phyloP scores from a whole-genome alignment of 2,113 vertebrate genomes.

The Daphoenositta chrysoptera region DNA sequence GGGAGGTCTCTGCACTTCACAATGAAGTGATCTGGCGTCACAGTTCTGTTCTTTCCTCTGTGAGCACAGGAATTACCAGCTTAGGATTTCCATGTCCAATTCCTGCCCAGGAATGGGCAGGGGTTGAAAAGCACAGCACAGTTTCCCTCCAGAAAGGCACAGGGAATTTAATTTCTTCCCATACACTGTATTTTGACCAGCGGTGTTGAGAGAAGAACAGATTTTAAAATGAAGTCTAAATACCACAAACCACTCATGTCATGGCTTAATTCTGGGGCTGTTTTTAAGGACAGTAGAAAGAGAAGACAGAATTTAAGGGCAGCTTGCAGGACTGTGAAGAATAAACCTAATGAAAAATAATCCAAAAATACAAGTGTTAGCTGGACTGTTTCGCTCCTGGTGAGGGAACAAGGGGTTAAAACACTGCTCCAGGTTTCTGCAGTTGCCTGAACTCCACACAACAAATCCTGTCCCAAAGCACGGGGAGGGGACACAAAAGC shows the following conservation, averaged over 20 bases:
- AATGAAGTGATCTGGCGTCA: neutral
- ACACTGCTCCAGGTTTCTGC: neutral
- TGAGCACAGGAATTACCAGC: neutral
- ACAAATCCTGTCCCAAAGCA: neutral
- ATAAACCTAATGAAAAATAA: neutral
- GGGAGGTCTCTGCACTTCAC: neutral
- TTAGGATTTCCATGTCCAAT: neutral
- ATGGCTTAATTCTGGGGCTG: neutral
- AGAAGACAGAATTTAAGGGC: neutral
- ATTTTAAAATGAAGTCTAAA: neutral
- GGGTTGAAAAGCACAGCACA: neutral
- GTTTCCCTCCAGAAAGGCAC: neutral
- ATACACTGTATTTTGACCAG: neutral
- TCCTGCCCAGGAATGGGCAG: neutral
- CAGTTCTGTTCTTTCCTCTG: neutral
- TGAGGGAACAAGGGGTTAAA: neutral
- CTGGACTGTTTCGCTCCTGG: neutral
- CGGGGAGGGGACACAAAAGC: neutral
- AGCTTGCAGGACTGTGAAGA: neutral
- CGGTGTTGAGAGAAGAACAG: neutral
- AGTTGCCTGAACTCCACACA: neutral
- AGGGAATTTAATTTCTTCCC: neutral
- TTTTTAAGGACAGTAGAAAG: neutral
- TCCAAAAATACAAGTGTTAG: neutral
- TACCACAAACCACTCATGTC: neutral